Evolutionary conservation across 2,888 invertebrate genomes (phyloP).

Genomic region (Harpalus rufipes): DNA sequence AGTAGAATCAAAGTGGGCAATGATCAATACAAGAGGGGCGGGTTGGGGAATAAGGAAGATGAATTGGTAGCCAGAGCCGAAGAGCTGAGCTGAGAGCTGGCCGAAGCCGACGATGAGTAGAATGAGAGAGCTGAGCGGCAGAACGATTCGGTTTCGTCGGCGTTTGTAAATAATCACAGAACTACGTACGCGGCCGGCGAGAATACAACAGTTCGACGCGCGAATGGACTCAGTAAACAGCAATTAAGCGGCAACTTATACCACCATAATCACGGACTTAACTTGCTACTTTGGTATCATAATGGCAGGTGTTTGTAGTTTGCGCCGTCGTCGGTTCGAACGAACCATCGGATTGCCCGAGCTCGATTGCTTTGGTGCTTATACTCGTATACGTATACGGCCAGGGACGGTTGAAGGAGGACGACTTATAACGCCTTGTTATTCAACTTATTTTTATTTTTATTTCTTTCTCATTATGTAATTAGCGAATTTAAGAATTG

Average conservation of each 20-base stretch:
- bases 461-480: constrained; percentile 15
- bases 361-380: not conserved
- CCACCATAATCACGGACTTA: constrained; percentile 77
- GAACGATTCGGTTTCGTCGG: constrained; percentile 72
- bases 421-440: constrained; percentile 30
- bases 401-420: constrained; percentile 35
- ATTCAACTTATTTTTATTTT: constrained; percentile 20
- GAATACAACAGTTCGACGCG: constrained; percentile 75
- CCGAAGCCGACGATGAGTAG: constrained; percentile 72
- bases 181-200: constrained; percentile 72
- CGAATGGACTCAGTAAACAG: constrained; percentile 77
- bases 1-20: constrained; percentile 9
- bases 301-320: constrained; percentile 73
- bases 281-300: constrained; percentile 77
- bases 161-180: constrained; percentile 76
- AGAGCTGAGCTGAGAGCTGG: constrained; percentile 72
- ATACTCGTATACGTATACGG: not conserved
- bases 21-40: constrained; percentile 5
- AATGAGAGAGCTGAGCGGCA: constrained; percentile 68
- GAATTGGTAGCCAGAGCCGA: not conserved
- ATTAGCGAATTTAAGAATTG: constrained; percentile 4
- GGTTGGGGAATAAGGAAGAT: constrained; percentile 16
- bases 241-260: constrained; percentile 77
- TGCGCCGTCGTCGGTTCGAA: constrained; percentile 51
- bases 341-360: constrained; percentile 16